phyloP scores from a whole-genome alignment of 2,797 vertebrate genomes.

The Pteronotus mesoamericanus region DNA sequence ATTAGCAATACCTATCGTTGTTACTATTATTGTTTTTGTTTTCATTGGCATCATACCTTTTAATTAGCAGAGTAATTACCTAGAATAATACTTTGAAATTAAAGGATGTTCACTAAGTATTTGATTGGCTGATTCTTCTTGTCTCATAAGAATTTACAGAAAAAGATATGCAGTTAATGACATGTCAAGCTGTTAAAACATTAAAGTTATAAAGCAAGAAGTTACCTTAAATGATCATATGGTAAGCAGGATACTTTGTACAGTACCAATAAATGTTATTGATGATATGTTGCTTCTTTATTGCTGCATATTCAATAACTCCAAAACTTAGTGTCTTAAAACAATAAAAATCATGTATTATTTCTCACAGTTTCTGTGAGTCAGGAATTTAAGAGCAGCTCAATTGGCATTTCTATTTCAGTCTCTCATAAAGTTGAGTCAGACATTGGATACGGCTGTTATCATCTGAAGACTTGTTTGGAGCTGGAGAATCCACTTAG shows the following conservation, averaged over 20 bases:
- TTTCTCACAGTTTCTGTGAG: neutral
- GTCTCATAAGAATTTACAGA: neutral
- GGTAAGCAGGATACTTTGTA: neutral
- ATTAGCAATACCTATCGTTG: neutral
- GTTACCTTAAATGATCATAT: neutral
- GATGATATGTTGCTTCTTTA: neutral
- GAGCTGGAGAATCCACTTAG: neutral
- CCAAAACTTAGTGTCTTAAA: neutral
- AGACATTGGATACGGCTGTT: neutral
- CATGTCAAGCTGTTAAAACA: neutral
- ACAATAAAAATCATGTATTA: neutral
- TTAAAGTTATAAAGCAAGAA: conserved; percentile 15
- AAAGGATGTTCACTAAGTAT: conserved; percentile 16
- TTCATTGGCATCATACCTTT: neutral
- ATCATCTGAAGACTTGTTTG: neutral
- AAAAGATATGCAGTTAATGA: neutral
- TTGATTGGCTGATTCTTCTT: conserved; percentile 18
- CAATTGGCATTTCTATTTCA: neutral
- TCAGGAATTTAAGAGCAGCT: neutral
- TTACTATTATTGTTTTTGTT: neutral
- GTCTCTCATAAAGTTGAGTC: neutral
- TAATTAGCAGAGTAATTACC: neutral
- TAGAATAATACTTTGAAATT: neutral
- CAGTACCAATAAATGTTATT: neutral
- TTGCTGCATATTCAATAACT: neutral